Base-by-base conservation (phyloP, 2,888 invertebrate species). In the Megastigmus dorsalis region DNA sequence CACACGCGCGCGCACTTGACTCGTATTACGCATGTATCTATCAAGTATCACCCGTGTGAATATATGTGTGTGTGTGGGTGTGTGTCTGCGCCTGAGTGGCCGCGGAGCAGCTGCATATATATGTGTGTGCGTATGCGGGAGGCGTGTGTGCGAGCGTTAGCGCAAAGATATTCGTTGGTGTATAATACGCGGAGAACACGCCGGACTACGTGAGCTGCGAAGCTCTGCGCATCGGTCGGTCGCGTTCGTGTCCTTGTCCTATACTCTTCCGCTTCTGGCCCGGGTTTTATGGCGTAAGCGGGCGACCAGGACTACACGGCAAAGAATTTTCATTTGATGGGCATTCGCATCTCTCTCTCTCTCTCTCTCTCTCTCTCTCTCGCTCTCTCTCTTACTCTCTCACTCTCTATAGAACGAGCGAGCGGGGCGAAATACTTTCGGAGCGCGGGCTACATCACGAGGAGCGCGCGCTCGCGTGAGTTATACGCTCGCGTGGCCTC, bases 241-340 rank as follows among this genome's bases (percentile, higher is more conserved):
- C n/a, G n/a, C n/a, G n/a, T n/a, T n/a, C n/a, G n/a, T n/a, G n/a
- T n/a, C n/a, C n/a, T n/a, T n/a, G n/a, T n/a, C n/a, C n/a, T n/a
- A n/a, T n/a, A n/a, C n/a, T n/a, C n/a, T n/a, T n/a, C n/a, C n/a
- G n/a, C 50, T 3, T 9, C 36, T 20, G 28, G 41, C 28, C n/a
- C 23, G 18, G 54, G 41, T 66, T 55, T 62, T 74, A 69, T 33
- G 59, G 54, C 13, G 18, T 26, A 9, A 26, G 59, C 59, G n/a
- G n/a, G 50, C 41, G 26, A 4, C 28, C 38, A 18, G 6, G 26
- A n/a, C 45, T 18, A 45, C 50, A 28, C 30, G 69, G 41, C 5
- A 54, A 69, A 62, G 70, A 70, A 70, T 70, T 63, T n/a, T 50
- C 28, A 41, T 59, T 69, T 59, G 50, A 69, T 60, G 59, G 68